A percentile compares a stretch with the other conserved stretches of the same genome.
These are phyloP conservation scores for Panthera leo DNA, from an alignment of 2,113 vertebrate species.

Conservation along the genomic window DNA sequence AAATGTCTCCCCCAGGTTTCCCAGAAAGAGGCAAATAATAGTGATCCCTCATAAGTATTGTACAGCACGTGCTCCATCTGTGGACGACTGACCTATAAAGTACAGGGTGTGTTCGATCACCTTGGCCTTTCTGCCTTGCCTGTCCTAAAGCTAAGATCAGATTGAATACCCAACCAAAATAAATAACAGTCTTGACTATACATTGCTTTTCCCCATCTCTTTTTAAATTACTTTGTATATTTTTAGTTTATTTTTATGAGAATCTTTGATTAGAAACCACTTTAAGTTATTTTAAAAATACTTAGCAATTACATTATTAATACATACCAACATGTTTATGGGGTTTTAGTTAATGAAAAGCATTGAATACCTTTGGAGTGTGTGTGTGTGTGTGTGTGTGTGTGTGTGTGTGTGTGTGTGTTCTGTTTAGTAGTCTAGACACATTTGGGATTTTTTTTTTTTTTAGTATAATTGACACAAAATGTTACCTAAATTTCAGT, in stretches of 20 bases:
- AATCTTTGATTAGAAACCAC: conserved; percentile 1
- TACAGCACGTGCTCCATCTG: neutral
- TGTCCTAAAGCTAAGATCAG: neutral
- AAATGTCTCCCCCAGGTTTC: neutral
- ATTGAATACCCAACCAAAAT: neutral
- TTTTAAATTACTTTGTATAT: neutral
- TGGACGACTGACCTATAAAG: neutral
- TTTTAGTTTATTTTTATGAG: neutral
- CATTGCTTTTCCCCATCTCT: neutral
- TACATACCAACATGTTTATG: neutral
- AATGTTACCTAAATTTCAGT: neutral
- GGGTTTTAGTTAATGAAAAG: neutral
- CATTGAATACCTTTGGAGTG: neutral
- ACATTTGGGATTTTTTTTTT: neutral
- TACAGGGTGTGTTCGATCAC: neutral
- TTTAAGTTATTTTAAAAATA: neutral
- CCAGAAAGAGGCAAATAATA: conserved; percentile 9
- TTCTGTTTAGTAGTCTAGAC: neutral
- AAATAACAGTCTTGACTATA: neutral
- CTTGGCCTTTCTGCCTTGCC: neutral
- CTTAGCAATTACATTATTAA: neutral
- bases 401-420: neutral
- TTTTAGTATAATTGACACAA: neutral
- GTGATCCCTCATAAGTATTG: neutral
- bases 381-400: neutral